Percentiles rank a stretch among this genome's conserved stretches.
These are phyloP conservation scores for Arothron firmamentum DNA, from an alignment of 2,113 vertebrate genomes.

Conservation along the genomic window DNA sequence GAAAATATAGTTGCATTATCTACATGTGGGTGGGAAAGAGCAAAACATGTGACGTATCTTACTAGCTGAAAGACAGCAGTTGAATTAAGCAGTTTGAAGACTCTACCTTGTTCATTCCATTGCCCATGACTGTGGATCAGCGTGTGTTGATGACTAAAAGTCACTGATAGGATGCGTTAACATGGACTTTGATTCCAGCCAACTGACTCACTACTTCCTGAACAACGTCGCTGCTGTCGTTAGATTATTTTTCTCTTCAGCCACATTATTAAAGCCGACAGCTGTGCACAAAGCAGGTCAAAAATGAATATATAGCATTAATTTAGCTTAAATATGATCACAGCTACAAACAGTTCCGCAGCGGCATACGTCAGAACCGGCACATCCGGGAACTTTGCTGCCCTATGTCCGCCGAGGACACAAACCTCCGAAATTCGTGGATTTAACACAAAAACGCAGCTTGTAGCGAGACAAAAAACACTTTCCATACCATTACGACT, in stretches of 20 bases:
- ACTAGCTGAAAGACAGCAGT: neutral
- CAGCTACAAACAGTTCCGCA: constrained; percentile 18
- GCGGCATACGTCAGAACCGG: neutral
- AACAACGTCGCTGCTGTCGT: neutral
- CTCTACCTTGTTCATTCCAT: constrained; percentile 77
- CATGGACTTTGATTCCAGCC: constrained; percentile 22
- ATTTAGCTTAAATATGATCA: constrained; percentile 2
- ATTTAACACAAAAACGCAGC: too few relatives aligned
- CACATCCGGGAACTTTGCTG: too few relatives aligned
- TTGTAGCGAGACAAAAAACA: too few relatives aligned
- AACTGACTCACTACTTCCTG: neutral
- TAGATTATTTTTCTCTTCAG: neutral
- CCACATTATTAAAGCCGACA: constrained; percentile 1
- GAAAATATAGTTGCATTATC: neutral
- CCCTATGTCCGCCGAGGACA: too few relatives aligned
- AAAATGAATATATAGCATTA: too few relatives aligned
- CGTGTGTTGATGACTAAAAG: constrained; percentile 11
- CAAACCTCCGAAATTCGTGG: too few relatives aligned
- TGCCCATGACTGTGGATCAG: constrained; percentile 61
- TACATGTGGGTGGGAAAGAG: neutral
- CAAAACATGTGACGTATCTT: constrained; percentile 18
- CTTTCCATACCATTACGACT: too few relatives aligned
- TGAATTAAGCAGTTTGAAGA: neutral
- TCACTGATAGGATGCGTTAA: constrained; percentile 9
- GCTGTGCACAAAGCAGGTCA: too few relatives aligned